Base-by-base conservation (phyloP, 2,113 vertebrate species). In the Proterorhinus semilunaris region DNA sequence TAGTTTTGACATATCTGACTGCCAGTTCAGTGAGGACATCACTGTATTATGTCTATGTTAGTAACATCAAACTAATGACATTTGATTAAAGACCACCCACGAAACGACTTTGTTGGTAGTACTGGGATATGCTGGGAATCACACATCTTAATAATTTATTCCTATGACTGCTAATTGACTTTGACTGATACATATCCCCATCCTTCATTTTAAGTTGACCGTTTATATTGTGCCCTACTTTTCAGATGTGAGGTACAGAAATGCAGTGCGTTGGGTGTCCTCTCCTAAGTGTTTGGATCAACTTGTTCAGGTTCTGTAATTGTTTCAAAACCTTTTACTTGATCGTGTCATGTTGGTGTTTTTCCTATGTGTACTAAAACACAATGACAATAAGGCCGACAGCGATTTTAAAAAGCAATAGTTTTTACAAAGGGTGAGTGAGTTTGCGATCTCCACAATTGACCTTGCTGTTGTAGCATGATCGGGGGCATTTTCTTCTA, bases 321-420 rank as follows among this genome's bases (percentile, higher is more conserved):
- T 71, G 70, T 71, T 71, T 66, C 61, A 50, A 53, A 74, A 10
- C 63, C 54, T 70, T 64, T 0, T 43, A 65, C 61, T 54, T 66
- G 75, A 46, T 86, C 66, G 44, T 49, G 45, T 78, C 66, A 62
- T 77, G 68, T 83, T 71, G 69, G 78, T 83, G 75, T 71, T 86
- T 55, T 50, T 43, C 48, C 66, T 67, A 64, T 54, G n/a, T 74
- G 65, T 42, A 17, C 46, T 77, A 52, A 71, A 82, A 67, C 48
- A 61, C 64, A 8, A 11, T 66, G 51, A 27, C 53, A 42, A 36
- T 61, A 7, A 27, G 11, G 17, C 62, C 15, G 57, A 61, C 45
- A 13, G 21, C 10, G 17, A 66, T 11, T 36, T 36, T 17, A 61
- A 66, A 10, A 6, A 66, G 62, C 69, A 79, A 79, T 78, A 68